These are phyloP conservation scores for Apamea epomidion DNA, from an alignment of 2,888 invertebrate genomes.

Conservation along the genomic window DNA sequence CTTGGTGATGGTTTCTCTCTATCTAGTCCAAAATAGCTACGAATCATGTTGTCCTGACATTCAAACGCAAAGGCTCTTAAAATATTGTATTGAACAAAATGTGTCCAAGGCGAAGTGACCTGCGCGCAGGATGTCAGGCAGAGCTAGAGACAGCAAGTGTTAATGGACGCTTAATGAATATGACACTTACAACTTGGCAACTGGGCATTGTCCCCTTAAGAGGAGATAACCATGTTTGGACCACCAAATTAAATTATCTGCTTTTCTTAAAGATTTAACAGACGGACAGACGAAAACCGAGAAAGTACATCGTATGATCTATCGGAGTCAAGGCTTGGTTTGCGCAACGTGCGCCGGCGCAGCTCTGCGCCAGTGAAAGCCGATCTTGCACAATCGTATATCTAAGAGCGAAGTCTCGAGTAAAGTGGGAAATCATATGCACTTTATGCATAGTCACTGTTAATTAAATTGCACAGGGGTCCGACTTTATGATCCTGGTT, in stretches of 20 bases:
- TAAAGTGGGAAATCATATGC: constrained; percentile 31
- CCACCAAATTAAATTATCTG: background rate
- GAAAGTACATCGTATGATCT: constrained; percentile 53
- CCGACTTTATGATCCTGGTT: background rate
- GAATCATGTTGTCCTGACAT: background rate
- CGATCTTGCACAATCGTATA: constrained; percentile 65
- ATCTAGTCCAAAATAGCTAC: background rate
- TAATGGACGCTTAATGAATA: constrained; percentile 7
- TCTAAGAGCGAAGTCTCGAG: constrained; percentile 35
- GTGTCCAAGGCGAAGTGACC: background rate
- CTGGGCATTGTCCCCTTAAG: background rate
- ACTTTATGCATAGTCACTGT: constrained; percentile 30
- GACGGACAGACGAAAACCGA: constrained; percentile 21
- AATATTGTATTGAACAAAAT: background rate
- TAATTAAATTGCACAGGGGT: constrained; percentile 15
- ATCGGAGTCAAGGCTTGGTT: constrained; percentile 64
- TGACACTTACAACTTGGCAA: background rate
- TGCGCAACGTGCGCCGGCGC: constrained; percentile 59
- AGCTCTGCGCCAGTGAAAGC: constrained; percentile 68
- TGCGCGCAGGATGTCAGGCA: background rate
- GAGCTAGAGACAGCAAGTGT: background rate
- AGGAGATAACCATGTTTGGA: background rate
- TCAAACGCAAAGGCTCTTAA: background rate
- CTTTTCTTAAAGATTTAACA: background rate
- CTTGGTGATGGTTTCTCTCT: background rate